phyloP scores from a whole-genome alignment of 2,113 vertebrate genomes.

The Dasypus novemcinctus region DNA sequence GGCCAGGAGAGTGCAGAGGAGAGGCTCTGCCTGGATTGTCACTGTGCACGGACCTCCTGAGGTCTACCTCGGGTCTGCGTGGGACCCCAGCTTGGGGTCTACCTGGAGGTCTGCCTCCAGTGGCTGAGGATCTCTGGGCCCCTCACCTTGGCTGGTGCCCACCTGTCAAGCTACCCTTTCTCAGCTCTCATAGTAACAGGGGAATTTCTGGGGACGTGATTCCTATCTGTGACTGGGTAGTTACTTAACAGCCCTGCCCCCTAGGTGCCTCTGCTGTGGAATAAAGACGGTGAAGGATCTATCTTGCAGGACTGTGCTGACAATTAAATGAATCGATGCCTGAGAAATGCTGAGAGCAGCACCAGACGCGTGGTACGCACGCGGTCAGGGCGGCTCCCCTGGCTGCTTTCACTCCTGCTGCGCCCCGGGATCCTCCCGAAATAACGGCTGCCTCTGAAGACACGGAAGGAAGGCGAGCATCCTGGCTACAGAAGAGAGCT shows the following conservation, averaged over 20 bases:
- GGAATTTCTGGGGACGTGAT: rapidly evolving
- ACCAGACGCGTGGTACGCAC: rapidly evolving
- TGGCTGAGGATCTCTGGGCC: rapidly evolving
- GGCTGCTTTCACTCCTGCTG: rapidly evolving
- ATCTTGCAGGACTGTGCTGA: neutral
- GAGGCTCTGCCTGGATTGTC: no score
- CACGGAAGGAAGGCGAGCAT: neutral
- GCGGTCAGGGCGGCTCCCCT: rapidly evolving
- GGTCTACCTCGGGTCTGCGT: no score
- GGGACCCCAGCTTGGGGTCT: no score
- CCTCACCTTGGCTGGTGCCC: neutral
- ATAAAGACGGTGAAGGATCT: rapidly evolving
- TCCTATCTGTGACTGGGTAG: rapidly evolving
- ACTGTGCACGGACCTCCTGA: no score
- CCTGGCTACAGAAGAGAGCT: rapidly evolving
- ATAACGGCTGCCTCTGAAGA: rapidly evolving
- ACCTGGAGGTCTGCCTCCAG: no score
- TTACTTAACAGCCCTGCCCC: rapidly evolving
- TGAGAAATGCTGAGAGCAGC: rapidly evolving
- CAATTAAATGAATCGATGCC: rapidly evolving
- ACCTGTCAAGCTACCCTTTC: rapidly evolving
- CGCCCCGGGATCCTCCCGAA: rapidly evolving
- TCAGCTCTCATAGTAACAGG: rapidly evolving
- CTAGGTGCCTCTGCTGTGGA: rapidly evolving
- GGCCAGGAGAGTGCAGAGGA: neutral